A percentile compares a stretch with the other conserved stretches of the same genome.
Conservation (phyloP, 2,797 vertebrate genomes). For the Cirrhinus mrigala region DNA sequence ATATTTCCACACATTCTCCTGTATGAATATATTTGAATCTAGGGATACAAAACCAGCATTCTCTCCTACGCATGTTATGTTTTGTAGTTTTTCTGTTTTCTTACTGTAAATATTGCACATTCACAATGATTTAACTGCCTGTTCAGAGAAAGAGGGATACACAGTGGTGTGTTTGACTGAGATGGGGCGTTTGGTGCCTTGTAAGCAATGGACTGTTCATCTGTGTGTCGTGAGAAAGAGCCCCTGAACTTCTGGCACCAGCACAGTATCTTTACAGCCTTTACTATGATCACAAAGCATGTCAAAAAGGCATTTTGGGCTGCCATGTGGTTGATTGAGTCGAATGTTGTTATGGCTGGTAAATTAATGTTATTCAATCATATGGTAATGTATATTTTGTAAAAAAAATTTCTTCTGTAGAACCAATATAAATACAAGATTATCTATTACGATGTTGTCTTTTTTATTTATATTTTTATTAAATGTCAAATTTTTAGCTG, state of each 20-base stretch:
- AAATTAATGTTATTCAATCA: slow-evolving; percentile 73
- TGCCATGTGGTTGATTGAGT: slow-evolving; percentile 16
- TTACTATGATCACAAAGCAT: slow-evolving; percentile 37
- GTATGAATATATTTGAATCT: slow-evolving; percentile 57
- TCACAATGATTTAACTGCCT: slow-evolving; percentile 51
- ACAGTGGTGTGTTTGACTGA: slow-evolving; percentile 8
- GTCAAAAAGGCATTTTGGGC: slow-evolving; percentile 33
- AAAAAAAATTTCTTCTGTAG: slow-evolving; percentile 78
- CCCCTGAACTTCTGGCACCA: slow-evolving; percentile 47
- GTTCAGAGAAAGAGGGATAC: slow-evolving; percentile 16
- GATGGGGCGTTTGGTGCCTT: slow-evolving; percentile 46
- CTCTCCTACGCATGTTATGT: slow-evolving; percentile 69
- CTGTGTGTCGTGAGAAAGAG: slow-evolving; percentile 34
- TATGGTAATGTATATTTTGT: slow-evolving; percentile 82
- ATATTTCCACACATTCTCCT: slow-evolving; percentile 54
- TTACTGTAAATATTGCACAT: slow-evolving; percentile 76
- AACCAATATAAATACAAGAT: slow-evolving; percentile 79
- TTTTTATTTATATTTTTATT: too few relatives aligned
- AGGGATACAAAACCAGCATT: slow-evolving; percentile 61
- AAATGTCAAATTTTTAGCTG: too few relatives aligned
- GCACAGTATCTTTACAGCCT: slow-evolving; percentile 51
- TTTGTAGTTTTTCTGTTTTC: slow-evolving; percentile 73
- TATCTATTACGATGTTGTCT: slow-evolving; percentile 62
- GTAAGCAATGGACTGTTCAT: slow-evolving; percentile 28
- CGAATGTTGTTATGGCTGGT: slow-evolving; percentile 66